phyloP scores from a whole-genome alignment of 1,140 invertebrate genomes.

The Scylla paramamosain region DNA sequence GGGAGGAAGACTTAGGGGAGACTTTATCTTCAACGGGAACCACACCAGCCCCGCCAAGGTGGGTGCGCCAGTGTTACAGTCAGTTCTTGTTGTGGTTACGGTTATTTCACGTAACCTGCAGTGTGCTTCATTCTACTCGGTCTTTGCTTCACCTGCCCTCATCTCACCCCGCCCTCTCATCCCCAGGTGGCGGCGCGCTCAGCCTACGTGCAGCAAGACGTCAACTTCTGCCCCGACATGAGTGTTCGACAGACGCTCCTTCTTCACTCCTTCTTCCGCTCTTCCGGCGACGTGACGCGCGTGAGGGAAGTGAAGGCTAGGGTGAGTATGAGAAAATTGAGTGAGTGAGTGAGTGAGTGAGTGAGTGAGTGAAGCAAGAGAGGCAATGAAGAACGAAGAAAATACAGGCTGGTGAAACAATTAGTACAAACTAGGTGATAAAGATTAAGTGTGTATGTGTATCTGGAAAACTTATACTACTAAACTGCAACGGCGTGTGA shows the following conservation, averaged over 20 bases:
- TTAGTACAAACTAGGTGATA: too few relatives aligned
- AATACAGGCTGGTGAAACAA: too few relatives aligned
- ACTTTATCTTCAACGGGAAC: slow-evolving; percentile 93
- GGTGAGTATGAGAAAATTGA: slow-evolving; percentile 74
- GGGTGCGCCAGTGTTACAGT: not conserved
- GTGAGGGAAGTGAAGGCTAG: slow-evolving; percentile 79
- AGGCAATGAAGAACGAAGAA: too few relatives aligned
- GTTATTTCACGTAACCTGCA: not conserved
- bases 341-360: too few relatives aligned
- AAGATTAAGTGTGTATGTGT: too few relatives aligned
- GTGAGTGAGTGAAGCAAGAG: too few relatives aligned
- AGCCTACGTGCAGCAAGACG: slow-evolving; percentile 85
- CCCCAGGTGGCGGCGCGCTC: slow-evolving; percentile 85
- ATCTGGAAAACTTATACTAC: too few relatives aligned
- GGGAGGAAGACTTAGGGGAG: slow-evolving; percentile 85
- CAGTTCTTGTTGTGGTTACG: too few relatives aligned
- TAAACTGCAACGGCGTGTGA: too few relatives aligned
- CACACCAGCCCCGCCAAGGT: slow-evolving; percentile 84
- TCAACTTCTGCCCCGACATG: slow-evolving; percentile 85
- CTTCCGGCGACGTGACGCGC: slow-evolving; percentile 80
- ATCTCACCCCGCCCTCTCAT: not conserved
- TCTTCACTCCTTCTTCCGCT: slow-evolving; percentile 88
- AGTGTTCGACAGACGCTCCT: slow-evolving; percentile 90
- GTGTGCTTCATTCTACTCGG: not conserved
- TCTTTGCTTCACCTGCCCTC: not conserved